A percentile compares a stretch with the other conserved stretches of the same genome.
phyloP scores from a whole-genome alignment of 2,888 invertebrate genomes.

The Achlya flavicornis region DNA sequence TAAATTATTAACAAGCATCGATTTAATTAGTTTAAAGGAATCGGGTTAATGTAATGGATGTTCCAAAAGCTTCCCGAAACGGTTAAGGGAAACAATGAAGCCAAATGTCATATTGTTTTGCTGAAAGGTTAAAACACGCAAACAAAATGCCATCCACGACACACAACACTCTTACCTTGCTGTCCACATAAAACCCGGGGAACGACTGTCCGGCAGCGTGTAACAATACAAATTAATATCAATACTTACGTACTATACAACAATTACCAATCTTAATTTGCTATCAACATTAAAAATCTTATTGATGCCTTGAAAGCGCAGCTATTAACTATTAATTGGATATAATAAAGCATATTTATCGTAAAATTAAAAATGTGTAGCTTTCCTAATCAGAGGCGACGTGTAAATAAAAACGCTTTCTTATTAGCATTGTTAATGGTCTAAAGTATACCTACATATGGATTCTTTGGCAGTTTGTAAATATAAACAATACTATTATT shows the following conservation, averaged over 20 bases:
- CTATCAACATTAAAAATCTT: too few relatives aligned
- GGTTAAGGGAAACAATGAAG: neutral
- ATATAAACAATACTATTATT: too few relatives aligned
- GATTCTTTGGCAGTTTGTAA: too few relatives aligned
- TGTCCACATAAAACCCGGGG: constrained; percentile 79
- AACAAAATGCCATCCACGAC: constrained; percentile 4
- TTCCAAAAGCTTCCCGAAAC: neutral
- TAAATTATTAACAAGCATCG: constrained; percentile 38
- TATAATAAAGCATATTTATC: too few relatives aligned
- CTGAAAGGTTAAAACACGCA: neutral
- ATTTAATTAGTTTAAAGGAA: constrained; percentile 44
- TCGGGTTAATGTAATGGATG: constrained; percentile 32
- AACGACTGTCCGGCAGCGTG: constrained; percentile 78
- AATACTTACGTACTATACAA: constrained; percentile 11
- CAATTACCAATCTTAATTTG: neutral
- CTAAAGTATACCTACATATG: too few relatives aligned
- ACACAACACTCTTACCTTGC: constrained; percentile 68
- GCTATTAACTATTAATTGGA: too few relatives aligned
- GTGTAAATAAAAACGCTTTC: too few relatives aligned
- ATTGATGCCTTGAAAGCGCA: too few relatives aligned
- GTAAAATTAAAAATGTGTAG: neutral
- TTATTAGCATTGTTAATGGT: too few relatives aligned
- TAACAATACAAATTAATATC: constrained; percentile 56
- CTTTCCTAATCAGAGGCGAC: neutral
- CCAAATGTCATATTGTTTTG: neutral